These are phyloP conservation scores for Cordilura impudica DNA, from an alignment of 2,888 invertebrate species.

Conservation along the genomic window DNA sequence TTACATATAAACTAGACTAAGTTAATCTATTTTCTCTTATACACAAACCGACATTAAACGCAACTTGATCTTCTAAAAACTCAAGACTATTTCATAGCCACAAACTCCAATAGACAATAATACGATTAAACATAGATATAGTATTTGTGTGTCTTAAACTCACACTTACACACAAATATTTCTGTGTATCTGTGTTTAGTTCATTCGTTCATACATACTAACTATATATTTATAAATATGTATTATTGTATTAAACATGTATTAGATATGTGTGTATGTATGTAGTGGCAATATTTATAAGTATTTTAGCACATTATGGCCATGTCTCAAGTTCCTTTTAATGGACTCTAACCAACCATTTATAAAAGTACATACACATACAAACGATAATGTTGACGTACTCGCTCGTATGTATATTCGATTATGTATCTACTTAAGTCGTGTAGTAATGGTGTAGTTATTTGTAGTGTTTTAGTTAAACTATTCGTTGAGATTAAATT, in stretches of 20 bases:
- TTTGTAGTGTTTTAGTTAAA: slow-evolving; percentile 31
- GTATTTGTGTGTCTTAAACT: not conserved
- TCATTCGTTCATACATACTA: not conserved
- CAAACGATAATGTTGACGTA: not conserved
- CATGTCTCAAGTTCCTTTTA: slow-evolving; percentile 51
- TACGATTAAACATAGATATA: slow-evolving; percentile 32
- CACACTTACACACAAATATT: not conserved
- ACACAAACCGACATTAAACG: not conserved
- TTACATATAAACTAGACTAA: slow-evolving; percentile 28
- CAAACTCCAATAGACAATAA: slow-evolving; percentile 27
- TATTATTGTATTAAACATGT: slow-evolving; percentile 9
- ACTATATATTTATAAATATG: not conserved
- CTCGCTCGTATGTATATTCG: not conserved
- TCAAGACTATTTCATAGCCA: slow-evolving; percentile 17
- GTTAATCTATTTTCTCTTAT: not conserved
- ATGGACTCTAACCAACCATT: slow-evolving; percentile 61
- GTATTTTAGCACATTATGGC: slow-evolving; percentile 60
- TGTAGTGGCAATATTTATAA: slow-evolving; percentile 60
- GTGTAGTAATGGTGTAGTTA: not conserved
- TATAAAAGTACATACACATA: slow-evolving; percentile 20
- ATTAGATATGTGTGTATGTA: not conserved
- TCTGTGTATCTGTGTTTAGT: not conserved
- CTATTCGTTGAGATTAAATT: slow-evolving; percentile 61
- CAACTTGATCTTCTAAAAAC: not conserved
- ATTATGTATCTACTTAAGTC: too few relatives aligned